Evolutionary conservation across 2,797 vertebrate species (phyloP).

Genomic region (Ataeniobius toweri): DNA sequence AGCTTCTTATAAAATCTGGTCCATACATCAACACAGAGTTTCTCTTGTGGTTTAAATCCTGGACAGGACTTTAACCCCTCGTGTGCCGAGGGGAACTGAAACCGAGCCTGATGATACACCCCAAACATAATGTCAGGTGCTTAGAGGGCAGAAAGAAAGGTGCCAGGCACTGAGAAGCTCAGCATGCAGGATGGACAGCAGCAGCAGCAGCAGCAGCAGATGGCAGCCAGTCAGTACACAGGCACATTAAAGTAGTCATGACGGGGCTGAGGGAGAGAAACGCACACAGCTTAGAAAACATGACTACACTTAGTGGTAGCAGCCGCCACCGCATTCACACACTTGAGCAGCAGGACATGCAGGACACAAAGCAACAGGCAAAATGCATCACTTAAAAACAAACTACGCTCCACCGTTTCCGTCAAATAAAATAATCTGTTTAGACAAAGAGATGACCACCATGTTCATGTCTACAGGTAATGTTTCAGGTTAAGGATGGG

Average conservation of each 20-base stretch:
- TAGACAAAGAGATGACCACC: neutral
- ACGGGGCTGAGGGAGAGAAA: constrained; percentile 93
- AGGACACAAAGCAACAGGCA: constrained; percentile 36
- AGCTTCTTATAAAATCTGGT: neutral
- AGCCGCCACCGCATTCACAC: constrained; percentile 18
- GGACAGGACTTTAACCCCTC: constrained; percentile 31
- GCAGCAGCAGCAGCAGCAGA: constrained; percentile 71
- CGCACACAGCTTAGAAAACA: constrained; percentile 82
- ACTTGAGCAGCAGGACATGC: constrained; percentile 44
- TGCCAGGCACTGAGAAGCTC: constrained; percentile 82
- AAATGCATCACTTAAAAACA: constrained; percentile 4
- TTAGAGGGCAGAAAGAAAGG: constrained; percentile 73
- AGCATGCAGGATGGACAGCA: constrained; percentile 84
- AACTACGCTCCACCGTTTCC: neutral
- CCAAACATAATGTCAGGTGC: constrained; percentile 39
- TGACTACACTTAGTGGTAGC: constrained; percentile 39
- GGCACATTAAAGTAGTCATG: constrained; percentile 99
- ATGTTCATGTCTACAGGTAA: neutral
- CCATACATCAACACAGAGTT: neutral
- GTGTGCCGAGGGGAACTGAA: constrained; percentile 18
- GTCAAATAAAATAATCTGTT: neutral
- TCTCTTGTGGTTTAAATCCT: constrained; percentile 1
- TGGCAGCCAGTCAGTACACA: constrained; percentile 93
- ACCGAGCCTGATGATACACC: constrained; percentile 22
- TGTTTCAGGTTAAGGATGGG: neutral